phyloP scores from a whole-genome alignment of 2,797 vertebrate genomes.

The Pseudomugil tenellus region DNA sequence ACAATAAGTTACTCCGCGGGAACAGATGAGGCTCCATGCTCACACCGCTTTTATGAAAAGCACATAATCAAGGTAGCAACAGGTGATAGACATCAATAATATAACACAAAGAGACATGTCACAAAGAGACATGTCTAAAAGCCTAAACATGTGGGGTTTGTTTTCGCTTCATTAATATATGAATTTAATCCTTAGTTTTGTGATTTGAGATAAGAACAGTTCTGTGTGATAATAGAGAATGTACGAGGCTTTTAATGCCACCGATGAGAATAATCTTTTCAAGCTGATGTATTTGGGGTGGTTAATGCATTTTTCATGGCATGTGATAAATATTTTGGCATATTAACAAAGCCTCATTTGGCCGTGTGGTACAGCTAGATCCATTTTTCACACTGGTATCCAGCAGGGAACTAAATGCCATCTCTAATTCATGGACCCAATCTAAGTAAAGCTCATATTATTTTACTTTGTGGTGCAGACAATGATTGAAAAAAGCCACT shows the following conservation, averaged over 20 bases:
- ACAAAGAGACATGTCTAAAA: background rate
- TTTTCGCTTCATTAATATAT: constrained; percentile 11
- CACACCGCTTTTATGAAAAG: too few relatives aligned
- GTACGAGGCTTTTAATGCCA: constrained; percentile 28
- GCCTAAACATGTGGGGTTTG: background rate
- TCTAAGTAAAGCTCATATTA: constrained; percentile 34
- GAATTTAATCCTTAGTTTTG: constrained; percentile 1
- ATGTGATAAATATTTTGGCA: constrained; percentile 69
- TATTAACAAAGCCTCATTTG: constrained; percentile 58
- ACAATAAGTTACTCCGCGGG: background rate
- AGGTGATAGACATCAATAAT: background rate
- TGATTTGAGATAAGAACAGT: constrained; percentile 13
- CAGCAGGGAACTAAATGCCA: constrained; percentile 49
- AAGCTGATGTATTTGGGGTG: constrained; percentile 28
- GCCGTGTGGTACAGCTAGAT: constrained; percentile 42
- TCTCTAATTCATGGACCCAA: constrained; percentile 61
- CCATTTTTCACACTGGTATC: constrained; percentile 53
- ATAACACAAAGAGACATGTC: background rate
- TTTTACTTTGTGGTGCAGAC: constrained; percentile 28
- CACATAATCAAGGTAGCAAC: too few relatives aligned
- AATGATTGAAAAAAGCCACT: constrained; percentile 13
- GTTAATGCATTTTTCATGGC: constrained; percentile 65
- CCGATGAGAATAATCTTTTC: constrained; percentile 17
- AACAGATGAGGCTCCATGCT: background rate
- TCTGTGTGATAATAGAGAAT: background rate